Percentiles rank a stretch among this genome's conserved stretches.
Conservation (phyloP, 2,113 vertebrate genomes). For the Rhinichthys klamathensis region DNA sequence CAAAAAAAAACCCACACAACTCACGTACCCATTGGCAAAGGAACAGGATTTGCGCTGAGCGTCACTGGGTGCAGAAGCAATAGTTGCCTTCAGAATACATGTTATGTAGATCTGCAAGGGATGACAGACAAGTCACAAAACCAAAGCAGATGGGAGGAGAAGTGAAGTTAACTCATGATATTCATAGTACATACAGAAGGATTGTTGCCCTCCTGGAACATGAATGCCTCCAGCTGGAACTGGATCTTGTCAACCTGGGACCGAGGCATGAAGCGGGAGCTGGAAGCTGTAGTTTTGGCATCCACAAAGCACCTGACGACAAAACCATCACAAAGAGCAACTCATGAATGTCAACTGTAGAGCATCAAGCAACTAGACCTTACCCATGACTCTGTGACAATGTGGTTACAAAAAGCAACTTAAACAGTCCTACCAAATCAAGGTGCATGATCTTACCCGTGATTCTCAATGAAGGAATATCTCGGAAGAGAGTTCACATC, state of each 20-base stretch:
- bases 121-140: background rate
- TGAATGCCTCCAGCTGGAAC: constrained; percentile 68
- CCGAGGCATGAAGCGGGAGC: constrained; percentile 63
- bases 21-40: constrained; percentile 58
- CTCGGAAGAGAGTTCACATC: too few relatives aligned
- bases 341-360: background rate
- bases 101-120: constrained; percentile 65
- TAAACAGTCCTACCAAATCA: too few relatives aligned
- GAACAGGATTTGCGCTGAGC: constrained; percentile 66
- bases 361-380: background rate
- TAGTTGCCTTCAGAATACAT: constrained; percentile 62
- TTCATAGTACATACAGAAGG: constrained; percentile 37
- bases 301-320: too few relatives aligned
- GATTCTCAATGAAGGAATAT: constrained; percentile 67
- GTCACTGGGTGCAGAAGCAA: background rate
- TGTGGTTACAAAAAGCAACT: too few relatives aligned
- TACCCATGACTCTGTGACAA: too few relatives aligned
- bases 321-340: background rate
- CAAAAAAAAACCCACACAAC: too few relatives aligned
- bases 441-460: constrained; percentile 56
- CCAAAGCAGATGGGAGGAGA: too few relatives aligned
- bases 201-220: constrained; percentile 57
- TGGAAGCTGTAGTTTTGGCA: constrained; percentile 53
- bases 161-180: too few relatives aligned
- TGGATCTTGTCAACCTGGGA: constrained; percentile 52